These are phyloP conservation scores for Lordiphosa mommai DNA, from an alignment of 1,140 invertebrate genomes.

Conservation along the genomic window DNA sequence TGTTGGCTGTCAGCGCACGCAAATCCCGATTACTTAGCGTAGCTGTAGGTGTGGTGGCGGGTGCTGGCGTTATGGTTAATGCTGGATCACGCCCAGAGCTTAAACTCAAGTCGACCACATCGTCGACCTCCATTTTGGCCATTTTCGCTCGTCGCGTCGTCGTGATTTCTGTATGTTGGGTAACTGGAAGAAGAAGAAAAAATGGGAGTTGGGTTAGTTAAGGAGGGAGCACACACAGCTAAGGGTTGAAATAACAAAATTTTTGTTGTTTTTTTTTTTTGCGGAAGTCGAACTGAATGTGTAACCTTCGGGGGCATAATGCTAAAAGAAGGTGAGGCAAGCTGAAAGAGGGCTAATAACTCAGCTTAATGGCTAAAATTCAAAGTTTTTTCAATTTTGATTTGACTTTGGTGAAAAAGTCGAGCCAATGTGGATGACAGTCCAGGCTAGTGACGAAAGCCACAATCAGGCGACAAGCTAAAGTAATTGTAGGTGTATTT, in stretches of 20 bases:
- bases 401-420: too few species aligned
- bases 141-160: slow-evolving; percentile 80
- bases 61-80: slow-evolving; percentile 68
- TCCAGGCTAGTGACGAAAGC: too few species aligned
- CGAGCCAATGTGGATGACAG: too few species aligned
- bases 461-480: too few species aligned
- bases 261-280: slow-evolving; percentile 15
- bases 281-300: slow-evolving; percentile 29
- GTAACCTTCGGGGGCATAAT: too few species aligned
- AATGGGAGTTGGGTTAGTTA: not conserved
- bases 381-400: too few species aligned
- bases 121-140: slow-evolving; percentile 84
- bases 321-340: too few species aligned
- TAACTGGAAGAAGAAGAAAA: slow-evolving; percentile 34
- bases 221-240: not conserved
- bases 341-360: too few species aligned
- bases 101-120: slow-evolving; percentile 83
- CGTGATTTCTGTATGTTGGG: slow-evolving; percentile 58
- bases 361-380: too few species aligned
- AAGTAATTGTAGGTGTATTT: too few species aligned
- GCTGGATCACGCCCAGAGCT: slow-evolving; percentile 79
- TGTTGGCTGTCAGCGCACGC: slow-evolving; percentile 67
- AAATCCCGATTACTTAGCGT: slow-evolving; percentile 63
- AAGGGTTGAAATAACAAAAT: slow-evolving; percentile 24
- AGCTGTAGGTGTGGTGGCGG: slow-evolving; percentile 11